Evolutionary conservation across 2,113 vertebrate genomes (phyloP).

Genomic region (Ranitomeya variabilis): DNA sequence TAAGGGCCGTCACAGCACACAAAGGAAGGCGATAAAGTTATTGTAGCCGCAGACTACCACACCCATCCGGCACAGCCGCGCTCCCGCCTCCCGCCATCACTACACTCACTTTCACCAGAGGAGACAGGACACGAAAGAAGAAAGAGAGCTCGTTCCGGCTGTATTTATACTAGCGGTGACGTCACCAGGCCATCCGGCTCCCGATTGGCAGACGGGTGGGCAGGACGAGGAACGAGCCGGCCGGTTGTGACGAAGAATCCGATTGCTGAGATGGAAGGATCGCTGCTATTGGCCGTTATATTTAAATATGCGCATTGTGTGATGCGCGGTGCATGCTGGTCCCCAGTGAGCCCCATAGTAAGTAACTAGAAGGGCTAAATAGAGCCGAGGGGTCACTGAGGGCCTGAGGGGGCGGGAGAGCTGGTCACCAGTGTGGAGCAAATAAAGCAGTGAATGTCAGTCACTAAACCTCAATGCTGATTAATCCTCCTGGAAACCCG

Average conservation of each 20-base stretch:
- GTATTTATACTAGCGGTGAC: conserved; percentile 1
- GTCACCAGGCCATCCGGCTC: not conserved
- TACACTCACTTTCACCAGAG: not conserved
- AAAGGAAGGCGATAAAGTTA: no score
- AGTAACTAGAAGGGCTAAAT: no score
- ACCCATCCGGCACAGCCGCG: no score
- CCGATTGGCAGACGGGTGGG: not conserved
- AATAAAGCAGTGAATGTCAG: no score
- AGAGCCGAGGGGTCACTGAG: no score
- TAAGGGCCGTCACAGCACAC: no score
- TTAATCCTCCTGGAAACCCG: no score
- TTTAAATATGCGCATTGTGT: not conserved
- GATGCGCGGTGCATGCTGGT: conserved; percentile 3
- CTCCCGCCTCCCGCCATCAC: not conserved
- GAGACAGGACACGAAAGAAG: conserved; percentile 14
- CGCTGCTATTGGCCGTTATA: not conserved
- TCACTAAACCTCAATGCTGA: no score
- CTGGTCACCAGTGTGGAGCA: no score
- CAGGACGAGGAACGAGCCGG: not conserved
- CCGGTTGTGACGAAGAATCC: not conserved
- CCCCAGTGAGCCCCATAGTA: not conserved
- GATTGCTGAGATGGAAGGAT: not conserved
- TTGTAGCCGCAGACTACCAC: no score
- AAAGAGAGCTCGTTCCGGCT: not conserved
- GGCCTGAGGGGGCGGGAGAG: no score